Base-by-base conservation (phyloP, 1,140 invertebrate species). In the Drosophila burlai region DNA sequence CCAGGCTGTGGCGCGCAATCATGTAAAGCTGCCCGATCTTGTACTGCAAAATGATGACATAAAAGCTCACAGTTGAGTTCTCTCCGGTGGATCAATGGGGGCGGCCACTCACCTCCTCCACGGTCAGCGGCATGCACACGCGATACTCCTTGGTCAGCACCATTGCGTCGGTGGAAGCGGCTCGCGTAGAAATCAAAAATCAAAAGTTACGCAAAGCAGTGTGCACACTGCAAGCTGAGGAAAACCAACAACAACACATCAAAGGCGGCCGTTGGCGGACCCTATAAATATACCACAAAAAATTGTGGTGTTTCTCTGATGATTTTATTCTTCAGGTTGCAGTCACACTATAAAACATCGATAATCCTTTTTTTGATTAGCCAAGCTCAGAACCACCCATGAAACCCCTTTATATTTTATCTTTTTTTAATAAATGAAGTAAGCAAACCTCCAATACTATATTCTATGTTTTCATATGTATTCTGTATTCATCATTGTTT, bases 11-110 rank as follows among this genome's bases (percentile, higher is more conserved):
- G 67, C 97, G 95, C 7, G 97, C 97, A 85, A 98, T 98, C 98
- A 98, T 99, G 93, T 98, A 98, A 57, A 99, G 94, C 86, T 99
- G 98, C 1, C 97, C 98, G 91, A 98, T 96, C 58, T 95, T 95
- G 93, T 99, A 99, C 97, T 98, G 92, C 60, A 55, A 78, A 80
- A 69, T 34, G 26, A 36, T 83, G 66, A 76, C 34, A 71, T 24
- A 78, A 57, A 73, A 63, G 46, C 10, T 31, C 21, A 29, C 38
- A 16, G 15, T 57, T 15, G 34, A 38, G 7, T 15, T 26, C 2
- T 15, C 5, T 29, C 3, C 1, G 15, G 13, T 1, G 9, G 50
- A 15, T 3, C 29, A 52, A 57, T 36, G 57, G 10, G 1, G 1
- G 10, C 7, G 26, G 46, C 6, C 58, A 86, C 91, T 92, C 94